Base-by-base conservation (phyloP, 2,797 vertebrate species). In the Brachyalestes nurse region DNA sequence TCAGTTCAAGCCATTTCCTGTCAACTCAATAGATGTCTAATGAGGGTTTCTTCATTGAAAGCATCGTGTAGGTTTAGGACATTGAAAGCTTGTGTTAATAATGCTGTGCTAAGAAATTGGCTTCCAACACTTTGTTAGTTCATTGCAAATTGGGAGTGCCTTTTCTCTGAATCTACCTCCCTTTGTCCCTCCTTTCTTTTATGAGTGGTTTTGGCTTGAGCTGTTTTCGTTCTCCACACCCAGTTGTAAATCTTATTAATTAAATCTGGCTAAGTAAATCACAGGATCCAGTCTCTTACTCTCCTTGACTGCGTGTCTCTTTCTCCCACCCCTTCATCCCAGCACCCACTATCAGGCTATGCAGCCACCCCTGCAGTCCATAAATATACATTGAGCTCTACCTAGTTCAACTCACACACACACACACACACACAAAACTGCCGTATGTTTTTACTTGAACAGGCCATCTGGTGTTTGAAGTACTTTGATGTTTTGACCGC, bases 181-280 rank as follows among this genome's bases (percentile, higher is more conserved):
- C 75, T 72, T 66, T 53, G 47, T 45, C 65, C 53, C 62, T 67
- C 67, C 62, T 51, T 79, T 57, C 72, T 84, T 88, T 82, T 82
- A 79, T 64, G 77, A 86, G 61, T 75, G 66, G 61, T 83, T 85
- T 64, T 62, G 61, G 77, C 75, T 38, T 67, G 64, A 67, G 71
- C 73, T 84, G 71, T 75, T 45, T 84, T 74, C 58, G 81, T 85
- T 85, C 77, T 72, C 75, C 71, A 72, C 82, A 84, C 84, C 79
- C 72, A 10, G 53, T 47, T 67, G 74, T 89, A 88, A 88, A 86
- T 85, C 78, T n/a, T 81, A 79, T 88, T 86, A 85, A 85, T 88
- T 86, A 81, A 87, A 89, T 83, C 78, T 66, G 64, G 1, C 65
- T 71, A 71, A 61, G 79, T 77, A 80, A 88, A 88, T 88, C 84